Percentiles rank a stretch among this genome's conserved stretches.
phyloP scores from a whole-genome alignment of 1,140 invertebrate species.

The Hetaerina americana region DNA sequence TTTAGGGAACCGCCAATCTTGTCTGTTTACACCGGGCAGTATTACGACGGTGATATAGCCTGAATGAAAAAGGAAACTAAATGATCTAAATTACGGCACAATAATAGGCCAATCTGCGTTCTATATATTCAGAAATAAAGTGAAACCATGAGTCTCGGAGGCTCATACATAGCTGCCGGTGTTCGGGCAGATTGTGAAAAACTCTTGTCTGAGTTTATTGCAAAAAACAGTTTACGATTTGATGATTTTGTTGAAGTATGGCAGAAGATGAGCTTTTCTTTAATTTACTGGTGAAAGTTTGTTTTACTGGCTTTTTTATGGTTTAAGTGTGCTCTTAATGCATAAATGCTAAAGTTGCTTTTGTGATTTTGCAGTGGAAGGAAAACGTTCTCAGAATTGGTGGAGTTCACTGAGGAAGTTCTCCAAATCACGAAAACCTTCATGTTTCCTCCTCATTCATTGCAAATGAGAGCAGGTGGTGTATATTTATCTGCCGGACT shows the following conservation, averaged over 20 bases:
- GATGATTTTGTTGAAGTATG: background rate
- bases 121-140: too few species aligned
- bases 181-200: background rate
- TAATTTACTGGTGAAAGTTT: background rate
- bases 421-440: constrained; percentile 27
- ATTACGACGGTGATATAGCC: too few species aligned
- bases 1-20: too few species aligned
- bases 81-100: too few species aligned
- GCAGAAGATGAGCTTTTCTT: background rate
- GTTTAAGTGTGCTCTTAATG: background rate
- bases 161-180: background rate
- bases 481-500: constrained; percentile 29
- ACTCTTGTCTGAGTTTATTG: background rate
- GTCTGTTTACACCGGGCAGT: too few species aligned
- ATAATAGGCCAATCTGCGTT: too few species aligned
- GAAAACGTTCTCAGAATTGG: constrained; percentile 21
- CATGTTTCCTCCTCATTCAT: constrained; percentile 19
- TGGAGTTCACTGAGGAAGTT: constrained; percentile 29
- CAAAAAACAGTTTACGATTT: background rate
- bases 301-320: background rate
- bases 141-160: background rate
- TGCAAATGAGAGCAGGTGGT: constrained; percentile 26
- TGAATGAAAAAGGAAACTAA: too few species aligned
- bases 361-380: constrained; percentile 19
- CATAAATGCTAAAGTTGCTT: background rate